Evolutionary conservation across 2,113 vertebrate species (phyloP).

Genomic region (Felis chaus): DNA sequence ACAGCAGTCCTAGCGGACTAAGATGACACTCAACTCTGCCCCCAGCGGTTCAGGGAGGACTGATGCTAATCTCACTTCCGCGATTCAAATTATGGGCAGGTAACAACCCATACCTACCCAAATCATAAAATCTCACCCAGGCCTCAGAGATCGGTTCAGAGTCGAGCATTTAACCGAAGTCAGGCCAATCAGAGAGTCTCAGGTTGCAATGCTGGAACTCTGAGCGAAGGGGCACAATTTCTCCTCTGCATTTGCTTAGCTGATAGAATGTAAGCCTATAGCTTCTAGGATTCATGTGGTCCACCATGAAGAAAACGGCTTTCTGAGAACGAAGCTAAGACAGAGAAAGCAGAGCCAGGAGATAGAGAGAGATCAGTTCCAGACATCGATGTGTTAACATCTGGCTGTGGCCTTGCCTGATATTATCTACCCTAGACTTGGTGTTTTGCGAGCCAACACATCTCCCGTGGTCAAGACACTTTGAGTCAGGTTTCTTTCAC

Average conservation of each 20-base stretch:
- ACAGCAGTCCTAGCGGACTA: background rate
- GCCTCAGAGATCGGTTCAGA: background rate
- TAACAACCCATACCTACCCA: background rate
- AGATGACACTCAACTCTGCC: background rate
- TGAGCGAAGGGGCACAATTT: background rate
- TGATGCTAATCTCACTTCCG: background rate
- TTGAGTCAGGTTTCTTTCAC: background rate
- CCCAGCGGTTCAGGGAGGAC: background rate
- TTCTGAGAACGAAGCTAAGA: background rate
- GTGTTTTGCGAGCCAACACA: background rate
- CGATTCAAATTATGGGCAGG: background rate
- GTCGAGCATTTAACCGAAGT: background rate
- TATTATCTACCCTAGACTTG: background rate
- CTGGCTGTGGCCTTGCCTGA: background rate
- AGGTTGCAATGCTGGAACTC: accelerated
- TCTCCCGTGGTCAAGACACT: background rate
- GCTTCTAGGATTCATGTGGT: background rate
- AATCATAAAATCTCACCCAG: background rate
- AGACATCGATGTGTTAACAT: background rate
- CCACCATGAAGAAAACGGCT: background rate
- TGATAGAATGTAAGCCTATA: background rate
- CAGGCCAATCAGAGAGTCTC: background rate
- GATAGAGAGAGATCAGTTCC: background rate
- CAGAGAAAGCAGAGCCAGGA: background rate
- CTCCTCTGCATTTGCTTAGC: background rate